Conservation (phyloP, 2,113 vertebrate genomes). For the Brevimyrus niger region DNA sequence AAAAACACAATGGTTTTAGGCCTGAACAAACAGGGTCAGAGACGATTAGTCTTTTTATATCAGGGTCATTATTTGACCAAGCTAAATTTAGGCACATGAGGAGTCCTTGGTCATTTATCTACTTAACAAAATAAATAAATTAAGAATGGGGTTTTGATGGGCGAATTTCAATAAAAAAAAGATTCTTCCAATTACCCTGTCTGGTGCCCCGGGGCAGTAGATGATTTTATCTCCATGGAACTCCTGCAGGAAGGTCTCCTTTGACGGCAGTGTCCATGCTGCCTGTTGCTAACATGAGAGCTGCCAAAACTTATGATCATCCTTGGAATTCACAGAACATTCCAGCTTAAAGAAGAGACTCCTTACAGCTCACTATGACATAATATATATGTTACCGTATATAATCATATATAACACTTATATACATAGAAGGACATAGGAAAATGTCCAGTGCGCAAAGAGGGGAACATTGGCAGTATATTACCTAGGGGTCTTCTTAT, state of each 20-base stretch:
- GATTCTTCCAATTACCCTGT: conserved; percentile 36
- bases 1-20: neutral
- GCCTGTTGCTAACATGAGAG: neutral
- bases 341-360: neutral
- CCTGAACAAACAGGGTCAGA: neutral
- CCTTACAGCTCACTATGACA: neutral
- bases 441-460: neutral
- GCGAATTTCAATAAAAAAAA: conserved; percentile 33
- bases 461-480: neutral
- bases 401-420: neutral
- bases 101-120: conserved; percentile 8
- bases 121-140: conserved; percentile 5
- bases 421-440: neutral
- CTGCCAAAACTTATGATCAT: neutral
- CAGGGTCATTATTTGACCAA: neutral
- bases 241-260: neutral
- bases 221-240: conserved; percentile 15
- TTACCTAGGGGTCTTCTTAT: neutral
- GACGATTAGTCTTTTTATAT: neutral
- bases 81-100: conserved; percentile 3
- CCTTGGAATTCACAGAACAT: neutral
- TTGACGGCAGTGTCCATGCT: neutral
- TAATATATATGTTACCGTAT: neutral
- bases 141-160: conserved; percentile 21
- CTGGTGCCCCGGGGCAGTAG: conserved; percentile 27